Base-by-base conservation (phyloP, 2,113 vertebrate genomes). In the Progne subis region DNA sequence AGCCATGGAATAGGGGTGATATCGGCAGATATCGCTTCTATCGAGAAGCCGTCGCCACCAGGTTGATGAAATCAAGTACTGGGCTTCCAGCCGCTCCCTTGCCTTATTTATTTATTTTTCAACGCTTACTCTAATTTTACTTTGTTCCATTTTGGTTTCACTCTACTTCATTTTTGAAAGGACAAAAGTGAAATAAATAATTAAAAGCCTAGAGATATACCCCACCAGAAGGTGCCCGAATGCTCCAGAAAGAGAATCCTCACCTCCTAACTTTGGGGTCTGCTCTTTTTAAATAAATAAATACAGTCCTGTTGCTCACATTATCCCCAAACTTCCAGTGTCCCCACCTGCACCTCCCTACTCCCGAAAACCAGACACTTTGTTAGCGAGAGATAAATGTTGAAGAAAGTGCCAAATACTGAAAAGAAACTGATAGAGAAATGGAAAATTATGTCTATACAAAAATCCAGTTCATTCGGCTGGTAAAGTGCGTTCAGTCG, bases 211-310 rank as follows among this genome's bases (percentile, higher is more conserved):
- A 76, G 31, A 93, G 71, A 85, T 67, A 88, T 89, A 95, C 84
- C 88, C 92, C 91, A 96, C 52, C 23, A 41, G 94, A 96, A 97
- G 92, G 92, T 97, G 86, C 96, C 52, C 31, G 96, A 98, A 98
- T 96, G 97, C 97, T 97, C 97, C 95, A 98, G 97, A 98, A 98
- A 97, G 88, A 96, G 59, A 96, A 95, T 86, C 69, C 86, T 95
- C 39, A 88, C 67, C 61, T 79, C 37, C 60, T 52, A 82, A 96
- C 92, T 98, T 82, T 18, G n/a, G 46, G 70, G 19, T 8, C 37
- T n/a, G 12, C 14, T 26, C 46, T 59, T 72, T 83, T 70, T 44
- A 1, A 46, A 96, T 60, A 91, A 93, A 96, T 81, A 95, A 78
- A 96, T 86, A 92, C 71, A 95, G 87, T 72, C 94, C 87, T 91